Evolutionary conservation across 2,797 vertebrate genomes (phyloP), one percentile per base, ranked within the genome.

Genomic region (Lophotriccus pileatus): DNA sequence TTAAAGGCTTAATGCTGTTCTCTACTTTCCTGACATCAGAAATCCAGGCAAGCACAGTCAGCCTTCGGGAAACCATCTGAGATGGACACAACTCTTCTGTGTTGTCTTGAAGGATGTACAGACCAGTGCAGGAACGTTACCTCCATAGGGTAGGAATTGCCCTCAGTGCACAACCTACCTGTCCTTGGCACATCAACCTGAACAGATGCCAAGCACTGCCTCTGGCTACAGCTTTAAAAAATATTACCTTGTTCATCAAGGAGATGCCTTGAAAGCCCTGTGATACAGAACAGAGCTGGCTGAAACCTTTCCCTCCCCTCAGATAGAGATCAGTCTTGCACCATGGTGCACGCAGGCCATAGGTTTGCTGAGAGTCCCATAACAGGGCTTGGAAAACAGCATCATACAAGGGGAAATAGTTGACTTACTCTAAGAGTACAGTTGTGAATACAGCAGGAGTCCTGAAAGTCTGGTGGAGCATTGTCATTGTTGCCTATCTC

Each of bases 261-360:
- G 24, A 55, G 18, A 53, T 9, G 12, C 6, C 43, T 73, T n/a
- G 37, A 49, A 89, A 53, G 14, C 17, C 28, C 30, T 58, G 22
- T 36, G 37, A 13, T 7, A 32, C 0, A 3, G 34, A 84, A 58
- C 20, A 67, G 1, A 39, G 23, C 27, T 74, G 27, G 24, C 10
- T 70, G 43, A 69, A 55, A 43, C 21, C 14, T 72, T 44, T 7
- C 10, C 3, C 1, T 15, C 4, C 14, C 7, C 39, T 46, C 64
- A 80, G n/a, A 70, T 8, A 59, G 69, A 73, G 63, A 50, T 24
- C 75, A 76, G 39, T 49, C 52, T 76, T 68, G 32, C 18, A 67
- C 11, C 5, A 39, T 7, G 21, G 28, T 17, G 10, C 46, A 21
- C 1, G 1, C 18, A 52, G 14, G 10, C 17, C 52, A 5, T 1